These are phyloP conservation scores for Anoplolepis gracilipes DNA, from an alignment of 1,140 invertebrate species.

Conservation along the genomic window DNA sequence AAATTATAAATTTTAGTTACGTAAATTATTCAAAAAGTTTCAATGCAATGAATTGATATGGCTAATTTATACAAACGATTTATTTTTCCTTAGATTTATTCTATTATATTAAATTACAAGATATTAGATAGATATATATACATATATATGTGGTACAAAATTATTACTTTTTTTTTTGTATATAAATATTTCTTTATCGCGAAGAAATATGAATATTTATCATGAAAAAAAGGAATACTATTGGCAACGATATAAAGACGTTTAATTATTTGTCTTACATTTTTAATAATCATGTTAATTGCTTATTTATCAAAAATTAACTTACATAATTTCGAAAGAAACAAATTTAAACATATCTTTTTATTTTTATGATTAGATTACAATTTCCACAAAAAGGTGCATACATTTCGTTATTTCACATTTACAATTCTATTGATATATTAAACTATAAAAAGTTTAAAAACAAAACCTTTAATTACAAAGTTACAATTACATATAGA, in stretches of 20 bases:
- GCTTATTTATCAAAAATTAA: not conserved
- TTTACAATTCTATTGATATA: not conserved
- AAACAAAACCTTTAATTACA: not conserved
- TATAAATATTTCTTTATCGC: conserved; percentile 2
- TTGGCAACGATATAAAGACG: not conserved
- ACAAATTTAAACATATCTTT: not conserved
- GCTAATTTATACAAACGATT: not conserved
- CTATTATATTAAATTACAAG: not conserved
- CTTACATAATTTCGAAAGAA: not conserved
- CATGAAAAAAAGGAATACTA: not conserved
- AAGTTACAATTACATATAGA: not conserved
- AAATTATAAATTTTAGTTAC: not conserved
- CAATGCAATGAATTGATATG: not conserved
- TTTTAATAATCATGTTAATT: not conserved
- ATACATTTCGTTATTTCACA: not conserved
- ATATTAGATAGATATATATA: not conserved
- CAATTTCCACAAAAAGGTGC: not conserved
- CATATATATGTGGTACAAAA: not conserved
- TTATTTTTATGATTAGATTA: not conserved
- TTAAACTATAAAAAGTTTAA: not conserved
- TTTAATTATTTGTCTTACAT: not conserved
- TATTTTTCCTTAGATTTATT: conserved; percentile 7
- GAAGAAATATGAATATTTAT: too few relatives aligned
- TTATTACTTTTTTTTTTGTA: not conserved
- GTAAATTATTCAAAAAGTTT: not conserved